These are phyloP conservation scores for Microcebus ravelobensis DNA, from an alignment of 2,113 vertebrate species.

Conservation along the genomic window DNA sequence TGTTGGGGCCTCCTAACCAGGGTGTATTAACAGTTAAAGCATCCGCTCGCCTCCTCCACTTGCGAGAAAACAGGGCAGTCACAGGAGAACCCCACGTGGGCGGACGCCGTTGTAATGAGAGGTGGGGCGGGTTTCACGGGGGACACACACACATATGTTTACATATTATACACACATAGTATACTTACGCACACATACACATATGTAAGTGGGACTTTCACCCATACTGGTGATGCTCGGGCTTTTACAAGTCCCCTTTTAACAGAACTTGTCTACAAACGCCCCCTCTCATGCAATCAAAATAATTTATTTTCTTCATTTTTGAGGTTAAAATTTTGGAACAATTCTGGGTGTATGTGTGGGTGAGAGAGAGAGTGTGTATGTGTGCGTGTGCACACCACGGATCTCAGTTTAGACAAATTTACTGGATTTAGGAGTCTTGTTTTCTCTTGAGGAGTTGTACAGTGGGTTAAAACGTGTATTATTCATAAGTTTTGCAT, in stretches of 20 bases:
- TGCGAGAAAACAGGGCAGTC: rapidly evolving
- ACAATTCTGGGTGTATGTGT: not conserved
- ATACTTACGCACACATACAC: too few relatives aligned
- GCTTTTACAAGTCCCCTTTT: not conserved
- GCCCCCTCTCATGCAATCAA: not conserved
- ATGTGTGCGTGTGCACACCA: not conserved
- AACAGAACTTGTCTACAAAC: not conserved
- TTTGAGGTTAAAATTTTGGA: slow-evolving; percentile 1
- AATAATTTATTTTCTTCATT: not conserved
- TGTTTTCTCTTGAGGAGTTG: slow-evolving; percentile 47
- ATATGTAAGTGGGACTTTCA: not conserved
- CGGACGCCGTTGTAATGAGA: rapidly evolving
- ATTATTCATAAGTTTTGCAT: slow-evolving; percentile 46
- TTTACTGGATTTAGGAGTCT: slow-evolving; percentile 22
- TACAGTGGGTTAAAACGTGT: not conserved
- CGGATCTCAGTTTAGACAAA: slow-evolving; percentile 31
- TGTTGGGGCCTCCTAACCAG: too few relatives aligned
- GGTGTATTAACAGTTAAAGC: too few relatives aligned
- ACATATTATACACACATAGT: not conserved
- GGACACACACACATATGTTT: not conserved
- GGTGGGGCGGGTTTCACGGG: too few relatives aligned
- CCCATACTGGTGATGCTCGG: rapidly evolving
- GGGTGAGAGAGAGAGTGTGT: not conserved
- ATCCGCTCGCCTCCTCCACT: not conserved
- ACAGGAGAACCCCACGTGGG: rapidly evolving